These are phyloP conservation scores for Hemitrygon akajei DNA, from an alignment of 2,797 vertebrate species.

Conservation along the genomic window DNA sequence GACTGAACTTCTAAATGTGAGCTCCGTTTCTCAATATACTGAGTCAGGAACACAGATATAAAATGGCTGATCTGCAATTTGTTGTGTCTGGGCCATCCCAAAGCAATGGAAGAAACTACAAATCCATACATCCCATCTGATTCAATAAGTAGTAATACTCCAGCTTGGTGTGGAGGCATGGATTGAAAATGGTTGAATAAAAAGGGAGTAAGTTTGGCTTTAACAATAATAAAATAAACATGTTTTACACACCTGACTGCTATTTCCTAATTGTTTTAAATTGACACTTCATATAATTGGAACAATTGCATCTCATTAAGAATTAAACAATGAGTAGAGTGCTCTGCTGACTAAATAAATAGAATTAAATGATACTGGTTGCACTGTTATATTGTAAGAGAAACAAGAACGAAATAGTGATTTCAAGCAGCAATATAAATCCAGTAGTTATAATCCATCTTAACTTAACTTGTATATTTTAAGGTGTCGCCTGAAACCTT, in stretches of 20 bases:
- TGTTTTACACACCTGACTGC: neutral
- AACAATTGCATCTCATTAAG: neutral
- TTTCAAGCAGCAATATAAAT: neutral
- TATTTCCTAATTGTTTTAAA: neutral
- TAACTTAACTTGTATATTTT: neutral
- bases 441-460: neutral
- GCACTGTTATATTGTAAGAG: neutral
- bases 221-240: neutral
- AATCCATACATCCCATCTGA: neutral
- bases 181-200: neutral
- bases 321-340: neutral
- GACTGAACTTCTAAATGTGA: neutral
- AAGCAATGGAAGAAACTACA: neutral
- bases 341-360: neutral
- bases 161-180: neutral
- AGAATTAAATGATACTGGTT: neutral
- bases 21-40: neutral
- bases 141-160: too few species aligned
- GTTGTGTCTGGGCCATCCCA: neutral
- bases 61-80: neutral
- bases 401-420: neutral
- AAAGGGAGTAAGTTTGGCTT: neutral
- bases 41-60: neutral
- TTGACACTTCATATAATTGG: neutral
- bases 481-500: neutral